phyloP scores from a whole-genome alignment of 2,888 invertebrate genomes.

The Bhutanitis thaidina region DNA sequence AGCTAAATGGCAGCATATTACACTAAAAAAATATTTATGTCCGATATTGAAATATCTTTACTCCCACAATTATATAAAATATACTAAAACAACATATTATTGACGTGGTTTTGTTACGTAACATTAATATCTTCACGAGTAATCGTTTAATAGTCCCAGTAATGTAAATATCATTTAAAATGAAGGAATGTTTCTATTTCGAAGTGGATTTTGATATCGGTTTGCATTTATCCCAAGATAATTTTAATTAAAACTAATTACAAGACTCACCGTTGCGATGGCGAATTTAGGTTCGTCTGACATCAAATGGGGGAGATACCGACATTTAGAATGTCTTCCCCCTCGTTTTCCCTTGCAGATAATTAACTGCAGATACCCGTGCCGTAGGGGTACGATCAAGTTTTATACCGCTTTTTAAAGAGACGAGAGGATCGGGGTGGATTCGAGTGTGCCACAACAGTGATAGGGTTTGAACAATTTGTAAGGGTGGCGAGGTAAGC shows the following conservation, averaged over 20 bases:
- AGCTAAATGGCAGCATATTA: too few species aligned
- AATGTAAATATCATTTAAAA: constrained; percentile 10
- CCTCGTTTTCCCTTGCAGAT: constrained; percentile 59
- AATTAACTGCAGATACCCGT: constrained; percentile 72
- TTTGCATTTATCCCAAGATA: constrained; percentile 24
- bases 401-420: constrained; percentile 71
- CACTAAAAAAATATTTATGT: too few species aligned
- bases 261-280: constrained; percentile 55
- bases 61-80: too few species aligned
- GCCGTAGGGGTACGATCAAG: constrained; percentile 60
- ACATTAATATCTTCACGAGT: too few species aligned
- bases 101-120: too few species aligned
- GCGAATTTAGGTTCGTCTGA: constrained; percentile 32
- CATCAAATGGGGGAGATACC: constrained; percentile 49
- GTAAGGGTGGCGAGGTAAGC: constrained; percentile 68
- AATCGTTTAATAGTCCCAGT: too few species aligned
- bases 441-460: constrained; percentile 43
- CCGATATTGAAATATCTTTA: too few species aligned
- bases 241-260: constrained; percentile 76
- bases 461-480: constrained; percentile 70
- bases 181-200: background rate
- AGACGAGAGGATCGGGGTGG: constrained; percentile 48
- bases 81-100: too few species aligned
- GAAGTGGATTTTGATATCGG: constrained; percentile 4
- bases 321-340: constrained; percentile 61